These are phyloP conservation scores for Pseudomugil tenellus DNA, from an alignment of 2,797 vertebrate species.

Conservation along the genomic window DNA sequence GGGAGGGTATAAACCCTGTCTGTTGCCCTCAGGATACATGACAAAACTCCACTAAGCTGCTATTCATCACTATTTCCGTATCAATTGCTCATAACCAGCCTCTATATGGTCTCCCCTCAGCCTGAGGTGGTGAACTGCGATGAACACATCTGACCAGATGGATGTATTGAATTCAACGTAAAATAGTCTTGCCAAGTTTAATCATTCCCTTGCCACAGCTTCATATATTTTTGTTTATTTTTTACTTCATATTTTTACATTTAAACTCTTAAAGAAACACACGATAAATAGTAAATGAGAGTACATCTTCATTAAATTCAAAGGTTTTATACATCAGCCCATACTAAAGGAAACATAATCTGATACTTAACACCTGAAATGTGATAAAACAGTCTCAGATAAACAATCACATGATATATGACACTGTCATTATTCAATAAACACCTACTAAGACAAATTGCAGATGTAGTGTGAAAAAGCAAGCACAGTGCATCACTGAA, in stretches of 20 bases:
- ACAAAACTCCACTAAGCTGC: slow-evolving; percentile 12
- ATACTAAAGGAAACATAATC: neutral
- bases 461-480: neutral
- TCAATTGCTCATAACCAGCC: neutral
- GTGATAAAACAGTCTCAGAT: neutral
- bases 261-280: too few relatives aligned
- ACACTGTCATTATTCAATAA: neutral
- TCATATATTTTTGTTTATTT: neutral
- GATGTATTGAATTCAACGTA: slow-evolving; percentile 18
- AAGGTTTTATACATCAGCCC: neutral
- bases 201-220: slow-evolving; percentile 8
- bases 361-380: too few relatives aligned
- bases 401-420: neutral
- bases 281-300: neutral
- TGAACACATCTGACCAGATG: too few relatives aligned
- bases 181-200: slow-evolving; percentile 21
- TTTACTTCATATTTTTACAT: too few relatives aligned
- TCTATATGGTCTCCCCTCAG: neutral
- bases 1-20: neutral
- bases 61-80: slow-evolving; percentile 1
- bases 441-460: too few relatives aligned
- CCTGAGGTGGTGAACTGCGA: slow-evolving; percentile 21
- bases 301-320: neutral
- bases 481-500: neutral
- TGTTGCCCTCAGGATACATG: slow-evolving; percentile 5